A percentile compares a stretch with the other conserved stretches of the same genome.
phyloP scores from a whole-genome alignment of 2,888 invertebrate genomes.

The Thecocarcelia acutangulata region DNA sequence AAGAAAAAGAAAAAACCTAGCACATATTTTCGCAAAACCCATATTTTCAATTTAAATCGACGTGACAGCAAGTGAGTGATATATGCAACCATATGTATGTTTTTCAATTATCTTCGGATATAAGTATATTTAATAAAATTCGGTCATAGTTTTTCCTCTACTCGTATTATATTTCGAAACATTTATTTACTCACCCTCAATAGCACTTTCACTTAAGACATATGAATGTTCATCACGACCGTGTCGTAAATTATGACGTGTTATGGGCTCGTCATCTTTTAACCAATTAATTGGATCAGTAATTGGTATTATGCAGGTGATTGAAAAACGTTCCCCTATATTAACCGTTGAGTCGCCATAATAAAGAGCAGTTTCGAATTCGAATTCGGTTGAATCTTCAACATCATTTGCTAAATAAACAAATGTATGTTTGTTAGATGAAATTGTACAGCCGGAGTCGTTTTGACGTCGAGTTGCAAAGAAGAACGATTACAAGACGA shows the following conservation, averaged over 20 bases:
- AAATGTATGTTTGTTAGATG: neutral
- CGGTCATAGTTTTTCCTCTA: neutral
- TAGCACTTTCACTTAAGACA: conserved; percentile 77
- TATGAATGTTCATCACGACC: conserved; percentile 80
- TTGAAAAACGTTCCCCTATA: conserved; percentile 79
- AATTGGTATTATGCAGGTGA: conserved; percentile 80
- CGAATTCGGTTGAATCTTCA: conserved; percentile 76
- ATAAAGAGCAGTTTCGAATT: conserved; percentile 77
- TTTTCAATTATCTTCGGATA: too few species aligned
- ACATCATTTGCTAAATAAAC: conserved; percentile 71
- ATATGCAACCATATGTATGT: too few species aligned
- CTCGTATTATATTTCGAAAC: conserved; percentile 13
- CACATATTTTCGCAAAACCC: too few species aligned
- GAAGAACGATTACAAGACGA: neutral
- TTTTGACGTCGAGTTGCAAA: neutral
- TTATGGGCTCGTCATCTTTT: conserved; percentile 80
- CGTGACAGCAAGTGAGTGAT: too few species aligned
- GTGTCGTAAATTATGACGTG: conserved; percentile 80
- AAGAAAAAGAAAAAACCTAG: too few species aligned
- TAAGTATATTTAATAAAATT: too few species aligned
- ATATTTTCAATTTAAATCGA: too few species aligned
- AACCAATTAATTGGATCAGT: conserved; percentile 80
- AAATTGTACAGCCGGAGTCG: neutral
- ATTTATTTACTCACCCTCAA: conserved; percentile 78
- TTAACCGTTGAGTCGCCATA: conserved; percentile 80